A percentile compares a stretch with the other conserved stretches of the same genome.
Conservation (phyloP, 1,140 invertebrate genomes). For the Macrobrachium rosenbergii region DNA sequence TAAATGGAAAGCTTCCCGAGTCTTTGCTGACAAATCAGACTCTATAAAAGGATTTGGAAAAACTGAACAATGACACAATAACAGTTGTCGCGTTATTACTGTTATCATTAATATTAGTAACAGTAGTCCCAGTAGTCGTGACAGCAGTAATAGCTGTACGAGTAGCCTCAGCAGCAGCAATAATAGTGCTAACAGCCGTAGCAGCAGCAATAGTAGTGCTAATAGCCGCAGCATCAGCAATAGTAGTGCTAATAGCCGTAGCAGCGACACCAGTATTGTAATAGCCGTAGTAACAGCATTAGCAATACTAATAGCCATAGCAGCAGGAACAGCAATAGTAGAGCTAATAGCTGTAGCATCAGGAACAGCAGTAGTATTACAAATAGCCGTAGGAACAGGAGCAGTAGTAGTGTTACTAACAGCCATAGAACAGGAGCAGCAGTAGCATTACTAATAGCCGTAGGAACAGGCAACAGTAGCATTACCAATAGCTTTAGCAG, state of each 20-base stretch:
- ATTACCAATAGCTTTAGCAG: not conserved
- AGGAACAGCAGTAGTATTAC: too few relatives aligned
- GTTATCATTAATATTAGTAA: not conserved
- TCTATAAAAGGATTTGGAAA: not conserved
- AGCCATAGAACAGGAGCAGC: constrained; percentile 10
- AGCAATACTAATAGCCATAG: not conserved
- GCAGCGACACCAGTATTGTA: not conserved
- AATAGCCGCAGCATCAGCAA: not conserved
- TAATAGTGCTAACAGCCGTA: constrained; percentile 25
- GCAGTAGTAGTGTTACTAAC: constrained; percentile 5
- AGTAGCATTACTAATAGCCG: too few relatives aligned
- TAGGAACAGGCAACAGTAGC: too few relatives aligned
- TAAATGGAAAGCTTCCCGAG: too few relatives aligned
- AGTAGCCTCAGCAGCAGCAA: constrained; percentile 9
- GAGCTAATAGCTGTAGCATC: too few relatives aligned
- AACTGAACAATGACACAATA: not conserved
- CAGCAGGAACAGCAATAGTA: not conserved
- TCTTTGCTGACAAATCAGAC: not conserved
- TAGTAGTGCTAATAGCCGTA: not conserved
- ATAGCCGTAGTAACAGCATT: not conserved
- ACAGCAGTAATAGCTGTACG: constrained; percentile 3
- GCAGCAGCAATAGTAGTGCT: constrained; percentile 14
- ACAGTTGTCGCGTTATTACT: not conserved
- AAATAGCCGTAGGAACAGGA: not conserved
- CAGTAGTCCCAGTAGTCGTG: not conserved